These are phyloP conservation scores for Notarius quadriscutis DNA, from an alignment of 2,113 vertebrate genomes.

Conservation along the genomic window DNA sequence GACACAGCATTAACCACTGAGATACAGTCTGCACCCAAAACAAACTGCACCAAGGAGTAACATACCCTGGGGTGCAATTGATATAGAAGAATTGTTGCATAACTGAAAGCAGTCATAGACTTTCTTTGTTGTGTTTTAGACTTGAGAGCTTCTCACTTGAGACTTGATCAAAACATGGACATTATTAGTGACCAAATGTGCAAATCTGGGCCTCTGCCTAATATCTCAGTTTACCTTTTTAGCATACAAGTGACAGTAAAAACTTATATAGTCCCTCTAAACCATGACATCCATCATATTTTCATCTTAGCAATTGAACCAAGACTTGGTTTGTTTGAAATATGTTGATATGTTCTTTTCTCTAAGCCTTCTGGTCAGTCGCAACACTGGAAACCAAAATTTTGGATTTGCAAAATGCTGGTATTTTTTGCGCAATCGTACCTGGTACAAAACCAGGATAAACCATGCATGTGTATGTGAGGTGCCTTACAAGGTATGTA, in stretches of 20 bases:
- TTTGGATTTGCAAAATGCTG: neutral
- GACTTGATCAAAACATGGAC: neutral
- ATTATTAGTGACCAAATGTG: neutral
- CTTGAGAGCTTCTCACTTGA: neutral
- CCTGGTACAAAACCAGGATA: neutral
- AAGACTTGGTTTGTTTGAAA: neutral
- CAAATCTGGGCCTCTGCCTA: neutral
- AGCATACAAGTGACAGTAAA: no score
- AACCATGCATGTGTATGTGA: neutral
- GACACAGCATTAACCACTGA: conserved; percentile 1
- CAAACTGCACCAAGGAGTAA: neutral
- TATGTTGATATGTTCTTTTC: neutral
- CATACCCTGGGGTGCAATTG: neutral
- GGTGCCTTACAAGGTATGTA: neutral
- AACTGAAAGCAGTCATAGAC: neutral
- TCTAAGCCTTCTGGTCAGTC: neutral
- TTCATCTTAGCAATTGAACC: neutral
- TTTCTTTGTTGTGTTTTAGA: no score
- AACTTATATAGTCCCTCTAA: neutral
- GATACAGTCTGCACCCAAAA: neutral
- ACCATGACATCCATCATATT: neutral
- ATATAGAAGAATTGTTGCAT: neutral
- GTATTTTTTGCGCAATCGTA: neutral
- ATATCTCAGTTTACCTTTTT: neutral
- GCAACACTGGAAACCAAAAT: neutral